Base-by-base conservation (phyloP, 2,888 invertebrate genomes). In the Aporophyla lueneburgensis region DNA sequence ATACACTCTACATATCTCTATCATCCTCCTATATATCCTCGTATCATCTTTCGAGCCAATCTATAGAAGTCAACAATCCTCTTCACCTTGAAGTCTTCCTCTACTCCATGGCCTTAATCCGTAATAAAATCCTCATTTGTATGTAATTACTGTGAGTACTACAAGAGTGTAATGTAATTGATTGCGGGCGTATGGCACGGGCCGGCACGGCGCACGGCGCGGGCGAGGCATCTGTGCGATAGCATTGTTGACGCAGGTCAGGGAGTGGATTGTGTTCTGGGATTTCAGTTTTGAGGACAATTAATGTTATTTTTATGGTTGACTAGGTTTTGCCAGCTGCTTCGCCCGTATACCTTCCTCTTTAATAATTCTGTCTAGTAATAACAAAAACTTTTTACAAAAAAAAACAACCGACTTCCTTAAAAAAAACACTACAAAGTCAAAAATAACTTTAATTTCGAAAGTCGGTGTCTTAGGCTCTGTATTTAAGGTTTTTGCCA, bases 141-240 rank as follows among this genome's bases (percentile, higher is more conserved):
- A 71, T 78, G 67, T 84, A 83, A 86, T 86, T 79, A 83, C 68
- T 51, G 63, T 19, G 51, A 21, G 49, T 61, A 59, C 33, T 68
- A 71, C 63, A 78, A 70, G 51, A 61, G 79, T 71, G 71, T 79
- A 70, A 70, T 83, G 86, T 66, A 74, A 71, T 74, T 83, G 86
- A 77, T 83, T 72, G 54, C 54, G 43, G 63, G 80, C 86, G 86
- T 86, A 74, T 86, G 88, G 87, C 84, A 88, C 88, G 62, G 79
- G 51, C 86, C 87, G 89, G 86, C 78, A 89, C 89, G 80, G 78
- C 75, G 86, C 78, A 89, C 89, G 80, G 78, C 75, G 59, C 67
- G 33, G 33, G 62, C 83, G 54, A 65, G 69, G 59, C 78, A 75
- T 83, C 81, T 87, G 89, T 63, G 66, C 75, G 85, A 86, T 87